Conservation (phyloP, 2,888 invertebrate species). For the Epinotia bilunana region DNA sequence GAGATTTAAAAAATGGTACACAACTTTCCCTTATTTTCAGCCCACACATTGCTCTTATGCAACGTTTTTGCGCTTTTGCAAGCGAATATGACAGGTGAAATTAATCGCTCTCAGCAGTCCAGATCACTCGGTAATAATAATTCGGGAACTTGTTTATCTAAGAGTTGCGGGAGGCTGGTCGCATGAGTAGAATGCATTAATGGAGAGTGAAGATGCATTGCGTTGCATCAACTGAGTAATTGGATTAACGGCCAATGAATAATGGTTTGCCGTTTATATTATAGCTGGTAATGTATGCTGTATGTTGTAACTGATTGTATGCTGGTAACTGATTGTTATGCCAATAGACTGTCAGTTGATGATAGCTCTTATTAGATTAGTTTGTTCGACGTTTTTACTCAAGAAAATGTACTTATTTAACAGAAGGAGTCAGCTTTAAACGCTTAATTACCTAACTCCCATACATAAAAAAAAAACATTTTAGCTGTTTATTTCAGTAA, state of each 20-base stretch:
- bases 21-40: too few species aligned
- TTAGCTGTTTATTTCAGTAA: too few species aligned
- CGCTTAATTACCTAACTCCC: too few species aligned
- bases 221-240: not conserved
- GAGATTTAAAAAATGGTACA: too few species aligned
- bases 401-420: not conserved
- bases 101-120: too few species aligned
- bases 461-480: too few species aligned
- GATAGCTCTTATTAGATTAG: slow-evolving; percentile 6
- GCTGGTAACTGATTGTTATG: slow-evolving; percentile 16
- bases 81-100: not conserved
- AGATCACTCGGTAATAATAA: not conserved
- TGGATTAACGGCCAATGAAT: not conserved
- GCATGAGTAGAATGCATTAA: not conserved
- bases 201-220: not conserved
- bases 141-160: not conserved
- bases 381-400: not conserved
- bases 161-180: not conserved
- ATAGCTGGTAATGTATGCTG: not conserved
- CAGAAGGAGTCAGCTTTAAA: too few species aligned
- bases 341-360: not conserved
- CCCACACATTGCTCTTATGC: too few species aligned
- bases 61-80: too few species aligned
- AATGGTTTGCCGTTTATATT: not conserved
- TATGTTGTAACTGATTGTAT: too few species aligned